Base-by-base conservation (phyloP, 2,797 vertebrate genomes). In the Pseudochaenichthys georgianus region DNA sequence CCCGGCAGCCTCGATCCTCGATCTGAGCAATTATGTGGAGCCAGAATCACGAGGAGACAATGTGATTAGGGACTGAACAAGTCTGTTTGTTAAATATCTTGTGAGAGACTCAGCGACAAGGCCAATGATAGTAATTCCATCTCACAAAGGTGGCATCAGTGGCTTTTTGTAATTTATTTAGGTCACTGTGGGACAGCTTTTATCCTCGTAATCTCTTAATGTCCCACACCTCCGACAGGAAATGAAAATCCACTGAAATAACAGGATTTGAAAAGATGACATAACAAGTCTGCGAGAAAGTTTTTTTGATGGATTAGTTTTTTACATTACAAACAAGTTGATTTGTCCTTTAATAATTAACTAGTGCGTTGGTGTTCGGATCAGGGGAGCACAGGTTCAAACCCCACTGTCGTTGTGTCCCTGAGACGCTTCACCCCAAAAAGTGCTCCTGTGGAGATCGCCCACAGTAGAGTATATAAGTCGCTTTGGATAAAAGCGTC, bases 201-300 rank as follows among this genome's bases (percentile, higher is more conserved):
- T 72, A 83, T 86, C 82, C 65, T 82, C 75, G 82, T 85, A 73
- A 79, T 80, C 65, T 82, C 75, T 83, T 85, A 73, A 79, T 80
- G 60, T 73, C 69, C 77, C 80, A 85, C 85, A 80, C 73, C 73
- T 77, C 46, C 4, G 60, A 16, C 67, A 76, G 89, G 78, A 87
- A 89, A 92, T 89, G 65, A 87, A 90, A 90, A 84, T 75, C 63
- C 60, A 81, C 48, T 79, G 59, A 82, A 81, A 81, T 86, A 90
- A 89, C 73, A 79, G 77, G 84, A 89, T 88, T 88, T 82, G 21
- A 53, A 28, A 38, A 78, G 69, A 87, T 84, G 78, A 83, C 58
- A 70, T 23, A 70, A 78, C 46, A 19, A 81, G 19, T 58, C 41
- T 66, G 64, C 15, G 38, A 57, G 46, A 52, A 58, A 2, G 9